phyloP scores from a whole-genome alignment of 1,140 invertebrate genomes.

The Tribolium madens region DNA sequence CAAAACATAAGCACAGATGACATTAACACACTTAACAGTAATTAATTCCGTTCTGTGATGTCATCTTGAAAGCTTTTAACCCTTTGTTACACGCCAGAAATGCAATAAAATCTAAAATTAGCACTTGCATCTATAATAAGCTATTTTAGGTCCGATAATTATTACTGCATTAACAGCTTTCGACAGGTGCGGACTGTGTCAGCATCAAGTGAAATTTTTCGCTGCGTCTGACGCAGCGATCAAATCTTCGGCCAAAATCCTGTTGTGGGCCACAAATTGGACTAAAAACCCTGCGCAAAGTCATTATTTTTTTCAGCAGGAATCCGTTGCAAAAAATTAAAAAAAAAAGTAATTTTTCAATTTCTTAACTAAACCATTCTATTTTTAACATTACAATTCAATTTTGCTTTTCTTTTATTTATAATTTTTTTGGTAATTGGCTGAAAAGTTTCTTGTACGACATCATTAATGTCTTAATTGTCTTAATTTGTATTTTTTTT shows the following conservation, averaged over 20 bases:
- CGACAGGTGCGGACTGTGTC: neutral
- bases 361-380: no score
- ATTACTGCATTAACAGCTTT: slow-evolving; percentile 1
- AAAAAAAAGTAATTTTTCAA: no score
- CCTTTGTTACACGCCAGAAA: neutral
- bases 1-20: neutral
- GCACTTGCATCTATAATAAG: neutral
- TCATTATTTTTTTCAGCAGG: neutral
- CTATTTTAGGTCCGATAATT: neutral
- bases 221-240: neutral
- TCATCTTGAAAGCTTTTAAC: slow-evolving; percentile 6
- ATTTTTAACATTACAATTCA: no score
- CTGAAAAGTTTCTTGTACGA: no score
- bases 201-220: neutral
- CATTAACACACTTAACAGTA: slow-evolving; percentile 10
- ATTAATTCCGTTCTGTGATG: slow-evolving; percentile 13
- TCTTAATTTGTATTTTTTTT: no score
- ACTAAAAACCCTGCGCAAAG: neutral
- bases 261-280: no score
- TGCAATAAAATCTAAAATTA: slow-evolving; percentile 26
- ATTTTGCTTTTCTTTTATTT: no score
- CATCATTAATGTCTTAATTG: no score
- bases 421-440: no score
- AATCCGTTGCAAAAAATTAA: slow-evolving; percentile 49
- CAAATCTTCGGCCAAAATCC: neutral